Evolutionary conservation across 1,140 invertebrate genomes (phyloP).

Genomic region (Pollicipes pollicipes): DNA sequence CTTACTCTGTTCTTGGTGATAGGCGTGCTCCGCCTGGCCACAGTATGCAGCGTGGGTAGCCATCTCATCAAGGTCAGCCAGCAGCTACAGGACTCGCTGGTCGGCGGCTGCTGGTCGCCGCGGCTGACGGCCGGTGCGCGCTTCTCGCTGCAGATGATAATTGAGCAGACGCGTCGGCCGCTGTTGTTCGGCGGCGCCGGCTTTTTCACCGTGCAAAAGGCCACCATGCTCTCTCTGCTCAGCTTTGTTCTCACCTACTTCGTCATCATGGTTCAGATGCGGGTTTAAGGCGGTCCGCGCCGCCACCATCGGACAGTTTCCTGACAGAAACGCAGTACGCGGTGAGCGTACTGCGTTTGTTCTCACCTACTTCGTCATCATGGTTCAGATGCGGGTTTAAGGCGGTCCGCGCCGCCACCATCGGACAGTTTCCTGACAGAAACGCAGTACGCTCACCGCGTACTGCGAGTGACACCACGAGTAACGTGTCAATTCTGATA

Average conservation of each 20-base stretch:
- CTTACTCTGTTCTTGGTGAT: neutral
- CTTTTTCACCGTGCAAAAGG: neutral
- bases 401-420: too few relatives aligned
- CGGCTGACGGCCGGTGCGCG: neutral
- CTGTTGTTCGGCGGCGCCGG: neutral
- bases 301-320: too few relatives aligned
- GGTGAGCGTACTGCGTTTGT: too few relatives aligned
- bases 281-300: too few relatives aligned
- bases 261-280: neutral
- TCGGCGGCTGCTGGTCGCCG: neutral
- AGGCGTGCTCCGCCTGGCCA: neutral
- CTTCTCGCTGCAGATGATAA: neutral
- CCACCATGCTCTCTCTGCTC: neutral
- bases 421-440: too few relatives aligned
- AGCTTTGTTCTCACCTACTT: neutral
- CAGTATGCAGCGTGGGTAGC: neutral
- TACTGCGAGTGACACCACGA: too few relatives aligned
- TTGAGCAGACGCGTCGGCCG: neutral
- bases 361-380: neutral
- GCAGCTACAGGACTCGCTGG: neutral
- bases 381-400: neutral
- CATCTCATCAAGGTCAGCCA: neutral
- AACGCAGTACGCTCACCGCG: too few relatives aligned
- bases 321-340: too few relatives aligned
- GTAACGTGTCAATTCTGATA: too few relatives aligned